A percentile compares a stretch with the other conserved stretches of the same genome.
Evolutionary conservation across 2,113 vertebrate genomes (phyloP).

Genomic region (Butastur rufipennis): DNA sequence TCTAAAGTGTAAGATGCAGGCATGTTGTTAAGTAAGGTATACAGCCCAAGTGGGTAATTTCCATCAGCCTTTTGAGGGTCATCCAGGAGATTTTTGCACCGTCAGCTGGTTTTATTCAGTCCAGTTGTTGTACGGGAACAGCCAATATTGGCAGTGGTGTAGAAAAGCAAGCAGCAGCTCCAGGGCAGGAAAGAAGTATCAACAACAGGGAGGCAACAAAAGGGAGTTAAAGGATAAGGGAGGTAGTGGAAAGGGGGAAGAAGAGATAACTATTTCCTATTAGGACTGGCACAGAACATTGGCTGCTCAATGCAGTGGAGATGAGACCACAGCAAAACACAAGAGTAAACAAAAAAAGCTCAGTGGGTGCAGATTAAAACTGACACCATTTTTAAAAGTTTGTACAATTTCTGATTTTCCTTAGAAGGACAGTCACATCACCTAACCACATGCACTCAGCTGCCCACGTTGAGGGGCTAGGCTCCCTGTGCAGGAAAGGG

Average conservation of each 20-base stretch:
- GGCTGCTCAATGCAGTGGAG: neutral
- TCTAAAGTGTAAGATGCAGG: accelerated
- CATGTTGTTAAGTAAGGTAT: neutral
- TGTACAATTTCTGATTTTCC: neutral
- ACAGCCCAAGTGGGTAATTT: neutral
- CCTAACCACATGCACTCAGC: neutral
- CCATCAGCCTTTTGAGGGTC: neutral
- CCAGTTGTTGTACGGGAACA: neutral
- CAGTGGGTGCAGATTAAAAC: neutral
- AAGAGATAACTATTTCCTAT: neutral
- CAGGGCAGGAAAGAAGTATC: neutral
- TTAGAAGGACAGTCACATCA: neutral
- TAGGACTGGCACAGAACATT: neutral
- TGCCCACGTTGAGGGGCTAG: neutral
- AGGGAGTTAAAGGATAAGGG: neutral
- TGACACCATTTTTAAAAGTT: neutral
- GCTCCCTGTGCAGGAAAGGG: neutral
- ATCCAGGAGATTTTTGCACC: neutral
- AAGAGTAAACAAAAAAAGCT: neutral
- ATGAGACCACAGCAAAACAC: neutral
- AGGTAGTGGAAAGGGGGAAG: neutral
- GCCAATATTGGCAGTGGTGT: neutral
- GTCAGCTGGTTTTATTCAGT: neutral
- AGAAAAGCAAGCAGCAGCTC: neutral
- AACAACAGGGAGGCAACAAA: neutral